Percentiles rank a stretch among this genome's conserved stretches.
These are phyloP conservation scores for Macrotis lagotis DNA, from an alignment of 2,113 vertebrate genomes.

Conservation along the genomic window DNA sequence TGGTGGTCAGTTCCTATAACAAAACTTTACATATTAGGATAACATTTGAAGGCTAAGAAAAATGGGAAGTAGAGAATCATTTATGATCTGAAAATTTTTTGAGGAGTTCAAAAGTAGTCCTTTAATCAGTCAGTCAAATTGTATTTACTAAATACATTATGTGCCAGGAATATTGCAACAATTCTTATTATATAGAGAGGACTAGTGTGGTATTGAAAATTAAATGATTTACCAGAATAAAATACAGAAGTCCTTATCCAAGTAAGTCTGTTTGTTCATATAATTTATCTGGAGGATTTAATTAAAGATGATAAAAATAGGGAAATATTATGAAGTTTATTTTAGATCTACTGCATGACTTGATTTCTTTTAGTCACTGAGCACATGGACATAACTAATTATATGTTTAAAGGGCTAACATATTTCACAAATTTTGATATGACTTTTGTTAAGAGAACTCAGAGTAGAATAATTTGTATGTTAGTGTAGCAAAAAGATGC, in stretches of 20 bases:
- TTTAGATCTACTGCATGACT: conserved; percentile 30
- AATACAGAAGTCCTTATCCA: not conserved
- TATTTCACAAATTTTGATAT: conserved; percentile 51
- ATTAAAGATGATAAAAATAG: not conserved
- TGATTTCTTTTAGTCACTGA: conserved; percentile 42
- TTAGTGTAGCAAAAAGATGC: not conserved
- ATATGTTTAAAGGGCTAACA: conserved; percentile 31
- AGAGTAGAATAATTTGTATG: conserved; percentile 14
- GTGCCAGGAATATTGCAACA: not conserved
- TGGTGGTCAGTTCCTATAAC: not conserved
- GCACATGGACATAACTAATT: conserved; percentile 54
- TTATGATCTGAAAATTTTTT: not conserved
- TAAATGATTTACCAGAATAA: not conserved
- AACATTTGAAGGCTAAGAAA: not conserved
- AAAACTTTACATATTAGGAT: not conserved
- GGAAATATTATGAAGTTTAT: conserved; percentile 42
- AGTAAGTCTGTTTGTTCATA: not conserved
- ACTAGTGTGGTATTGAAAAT: not conserved
- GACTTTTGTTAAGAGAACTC: conserved; percentile 25
- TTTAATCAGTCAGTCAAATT: not conserved
- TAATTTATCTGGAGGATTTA: not conserved
- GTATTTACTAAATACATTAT: not conserved
- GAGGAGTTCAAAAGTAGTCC: not conserved
- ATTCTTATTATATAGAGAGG: not conserved
- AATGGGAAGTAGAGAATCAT: not conserved